phyloP scores from a whole-genome alignment of 2,888 invertebrate species.

The Dendrolimus pini region DNA sequence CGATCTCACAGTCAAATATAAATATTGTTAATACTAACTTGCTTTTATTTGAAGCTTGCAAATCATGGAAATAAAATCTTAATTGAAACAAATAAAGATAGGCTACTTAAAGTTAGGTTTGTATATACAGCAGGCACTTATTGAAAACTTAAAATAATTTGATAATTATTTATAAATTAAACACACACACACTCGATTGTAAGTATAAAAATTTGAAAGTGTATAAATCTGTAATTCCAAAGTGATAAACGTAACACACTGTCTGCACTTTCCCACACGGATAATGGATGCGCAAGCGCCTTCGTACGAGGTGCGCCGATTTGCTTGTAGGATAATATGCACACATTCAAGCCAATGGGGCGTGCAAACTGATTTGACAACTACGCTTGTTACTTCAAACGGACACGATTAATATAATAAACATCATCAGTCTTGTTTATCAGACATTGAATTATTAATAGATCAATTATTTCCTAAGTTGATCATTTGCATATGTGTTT shows the following conservation, averaged over 20 bases:
- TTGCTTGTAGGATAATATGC: background rate
- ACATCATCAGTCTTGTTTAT: conserved; percentile 31
- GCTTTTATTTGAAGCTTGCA: too few relatives aligned
- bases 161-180: too few relatives aligned
- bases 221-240: background rate
- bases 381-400: conserved; percentile 59
- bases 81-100: too few relatives aligned
- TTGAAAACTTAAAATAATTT: too few relatives aligned
- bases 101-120: too few relatives aligned
- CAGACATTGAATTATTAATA: conserved; percentile 27
- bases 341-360: conserved; percentile 26
- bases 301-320: conserved; percentile 10
- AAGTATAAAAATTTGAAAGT: too few relatives aligned
- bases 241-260: conserved; percentile 2
- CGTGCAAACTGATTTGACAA: conserved; percentile 50
- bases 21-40: too few relatives aligned
- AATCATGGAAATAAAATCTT: too few relatives aligned
- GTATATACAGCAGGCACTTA: too few relatives aligned
- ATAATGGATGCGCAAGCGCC: conserved; percentile 28
- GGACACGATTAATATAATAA: conserved; percentile 57
- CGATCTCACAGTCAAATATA: too few relatives aligned
- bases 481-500: too few relatives aligned
- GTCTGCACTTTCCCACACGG: conserved; percentile 30
- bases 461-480: background rate
- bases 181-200: too few relatives aligned